phyloP scores from a whole-genome alignment of 2,888 invertebrate genomes.

The Melanotus villosus region DNA sequence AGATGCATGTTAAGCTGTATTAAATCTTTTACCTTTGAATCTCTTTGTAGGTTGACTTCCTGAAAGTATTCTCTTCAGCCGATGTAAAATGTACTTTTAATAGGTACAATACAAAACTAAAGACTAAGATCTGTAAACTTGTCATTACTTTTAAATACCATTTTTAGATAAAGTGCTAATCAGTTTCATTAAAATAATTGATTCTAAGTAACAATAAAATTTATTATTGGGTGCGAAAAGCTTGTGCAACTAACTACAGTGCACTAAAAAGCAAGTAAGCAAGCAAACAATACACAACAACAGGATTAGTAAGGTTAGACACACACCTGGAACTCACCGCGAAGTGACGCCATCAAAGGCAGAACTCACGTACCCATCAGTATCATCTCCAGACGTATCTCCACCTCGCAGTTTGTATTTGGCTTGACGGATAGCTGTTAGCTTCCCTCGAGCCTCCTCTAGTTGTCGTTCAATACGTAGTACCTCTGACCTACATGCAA shows the following conservation, averaged over 20 bases:
- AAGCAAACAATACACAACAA: conserved; percentile 15
- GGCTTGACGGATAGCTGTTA: conserved; percentile 93
- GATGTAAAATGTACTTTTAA: too few species aligned
- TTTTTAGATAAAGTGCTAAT: too few species aligned
- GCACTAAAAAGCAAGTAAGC: conserved; percentile 19
- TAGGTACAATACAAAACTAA: too few species aligned
- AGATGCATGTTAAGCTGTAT: too few species aligned
- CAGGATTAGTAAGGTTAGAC: conserved; percentile 61
- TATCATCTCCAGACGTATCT: conserved; percentile 77
- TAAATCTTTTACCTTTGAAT: too few species aligned
- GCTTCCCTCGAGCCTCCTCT: conserved; percentile 90
- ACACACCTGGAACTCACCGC: conserved; percentile 68
- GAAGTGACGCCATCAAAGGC: conserved; percentile 64
- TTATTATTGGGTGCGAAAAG: too few species aligned
- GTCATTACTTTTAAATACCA: too few species aligned
- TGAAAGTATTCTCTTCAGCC: too few species aligned
- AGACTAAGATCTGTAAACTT: too few species aligned
- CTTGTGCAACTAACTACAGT: conserved; percentile 6
- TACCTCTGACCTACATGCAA: conserved; percentile 80
- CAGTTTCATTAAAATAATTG: too few species aligned
- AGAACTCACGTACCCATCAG: conserved; percentile 71
- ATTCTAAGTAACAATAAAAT: too few species aligned
- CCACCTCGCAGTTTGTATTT: conserved; percentile 85
- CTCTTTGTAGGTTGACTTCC: too few species aligned
- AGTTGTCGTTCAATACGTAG: conserved; percentile 94